These are phyloP conservation scores for Drosophila pachea DNA, from an alignment of 1,140 invertebrate species.

Conservation along the genomic window DNA sequence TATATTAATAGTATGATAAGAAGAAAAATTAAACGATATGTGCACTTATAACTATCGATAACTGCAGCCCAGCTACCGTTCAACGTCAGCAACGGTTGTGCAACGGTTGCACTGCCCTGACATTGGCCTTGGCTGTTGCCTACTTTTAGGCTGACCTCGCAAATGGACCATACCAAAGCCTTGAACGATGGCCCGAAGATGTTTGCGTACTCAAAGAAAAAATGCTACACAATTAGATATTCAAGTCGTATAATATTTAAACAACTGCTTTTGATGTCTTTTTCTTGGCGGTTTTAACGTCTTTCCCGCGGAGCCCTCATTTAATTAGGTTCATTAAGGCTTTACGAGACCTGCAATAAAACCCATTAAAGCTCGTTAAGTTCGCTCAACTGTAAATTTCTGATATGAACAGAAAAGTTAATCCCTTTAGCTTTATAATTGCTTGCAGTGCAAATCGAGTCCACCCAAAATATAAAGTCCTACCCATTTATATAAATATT, in stretches of 20 bases:
- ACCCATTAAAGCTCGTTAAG: constrained; percentile 61
- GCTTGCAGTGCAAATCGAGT: constrained; percentile 33
- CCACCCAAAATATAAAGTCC: neutral
- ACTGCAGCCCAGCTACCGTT: constrained; percentile 7
- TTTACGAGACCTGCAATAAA: constrained; percentile 28
- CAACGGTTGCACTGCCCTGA: constrained; percentile 25
- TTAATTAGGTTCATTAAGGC: constrained; percentile 34
- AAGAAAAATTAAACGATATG: neutral
- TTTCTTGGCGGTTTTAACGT: neutral
- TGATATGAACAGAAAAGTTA: constrained; percentile 41
- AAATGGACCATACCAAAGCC: neutral
- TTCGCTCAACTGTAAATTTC: constrained; percentile 53
- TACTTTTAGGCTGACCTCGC: constrained; percentile 42
- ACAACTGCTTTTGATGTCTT: constrained; percentile 30
- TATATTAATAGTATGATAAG: neutral
- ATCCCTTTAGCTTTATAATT: constrained; percentile 31
- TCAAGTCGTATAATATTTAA: constrained; percentile 25
- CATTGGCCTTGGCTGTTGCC: constrained; percentile 38
- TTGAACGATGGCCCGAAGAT: constrained; percentile 2
- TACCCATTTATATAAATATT: constrained; percentile 33
- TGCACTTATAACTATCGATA: constrained; percentile 22
- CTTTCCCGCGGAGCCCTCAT: neutral
- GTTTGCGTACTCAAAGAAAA: neutral
- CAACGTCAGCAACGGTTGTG: constrained; percentile 23
- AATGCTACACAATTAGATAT: constrained; percentile 13